Evolutionary conservation across 2,888 invertebrate genomes (phyloP).

Genomic region (Urechis unicinctus): DNA sequence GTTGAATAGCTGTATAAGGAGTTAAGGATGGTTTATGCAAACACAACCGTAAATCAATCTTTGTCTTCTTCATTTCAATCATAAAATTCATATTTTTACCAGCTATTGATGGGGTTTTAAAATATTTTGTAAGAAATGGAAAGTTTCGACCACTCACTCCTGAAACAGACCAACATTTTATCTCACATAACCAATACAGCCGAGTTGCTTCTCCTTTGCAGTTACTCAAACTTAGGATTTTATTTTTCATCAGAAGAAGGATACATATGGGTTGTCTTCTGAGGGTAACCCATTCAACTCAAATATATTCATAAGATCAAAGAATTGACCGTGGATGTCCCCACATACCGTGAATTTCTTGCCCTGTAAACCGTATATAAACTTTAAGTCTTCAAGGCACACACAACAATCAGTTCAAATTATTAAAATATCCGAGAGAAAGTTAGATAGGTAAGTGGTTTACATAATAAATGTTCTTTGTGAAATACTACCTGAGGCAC

Average conservation of each 20-base stretch:
- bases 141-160: neutral
- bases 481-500: conserved; percentile 62
- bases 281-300: conserved; percentile 93
- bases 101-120: neutral
- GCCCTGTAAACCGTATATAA: conserved; percentile 56
- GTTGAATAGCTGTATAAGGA: conserved; percentile 70
- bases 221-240: neutral
- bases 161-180: neutral
- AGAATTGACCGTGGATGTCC: conserved; percentile 98
- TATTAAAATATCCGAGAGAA: too few species aligned
- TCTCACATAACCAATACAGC: too few species aligned
- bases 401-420: too few species aligned
- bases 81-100: neutral
- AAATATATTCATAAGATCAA: conserved; percentile 96
- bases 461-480: neutral
- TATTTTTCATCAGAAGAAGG: neutral
- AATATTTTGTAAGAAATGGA: too few species aligned
- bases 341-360: conserved; percentile 96
- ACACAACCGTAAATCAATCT: too few species aligned
- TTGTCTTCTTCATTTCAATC: neutral
- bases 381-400: too few species aligned
- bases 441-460: neutral
- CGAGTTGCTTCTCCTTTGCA: too few species aligned
- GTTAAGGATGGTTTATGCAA: too few species aligned
- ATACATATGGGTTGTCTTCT: conserved; percentile 85